Evolutionary conservation across 2,888 invertebrate species (phyloP), one percentile per base, ranked within the genome.

Genomic region (Campopleginae sp.): DNA sequence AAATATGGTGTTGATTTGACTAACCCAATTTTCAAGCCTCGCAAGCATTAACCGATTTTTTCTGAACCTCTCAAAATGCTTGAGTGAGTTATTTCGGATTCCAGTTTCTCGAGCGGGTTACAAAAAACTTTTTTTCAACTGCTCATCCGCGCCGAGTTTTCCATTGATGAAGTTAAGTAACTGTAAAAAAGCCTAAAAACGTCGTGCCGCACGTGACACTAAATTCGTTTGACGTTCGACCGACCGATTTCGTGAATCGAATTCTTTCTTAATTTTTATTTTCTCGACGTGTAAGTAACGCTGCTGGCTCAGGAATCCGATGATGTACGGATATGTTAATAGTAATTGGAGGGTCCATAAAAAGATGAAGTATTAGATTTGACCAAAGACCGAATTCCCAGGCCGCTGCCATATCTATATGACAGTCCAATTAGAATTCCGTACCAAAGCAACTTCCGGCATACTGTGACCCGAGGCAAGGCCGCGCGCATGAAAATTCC

Each of bases 1-100:
- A n/a, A n/a, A n/a, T n/a, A n/a, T n/a, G 27, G 58, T 44, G n/a
- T 44, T 46, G 70, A 78, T 78, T 70, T 78, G 78, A 61, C 58
- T 78, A 70, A 54, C 70, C 70, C 58, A 48, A 38, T 71, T 79
- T 23, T 0, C 27, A 6, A 38, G n/a, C 6, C 1, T 27, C 3
- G 38, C 23, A 51, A 77, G 27, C 42, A 44, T 31, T 54, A 27
- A 68, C 42, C 6, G 19, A 68, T 51, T 38, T 54, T 23, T 38
- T 63, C 10, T 31, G 63, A 23, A 58, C 58, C 23, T 23, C 1
- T 12, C 23, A 33, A 4, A 19, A 5, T n/a, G 38, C 38, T 63
- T 33, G 63, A 63, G 31, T 33, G 7, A 33, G 6, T 63, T 63
- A 12, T 31, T 61, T 65, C 10, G 0, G 6, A 27, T 14, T 14